Percentiles rank a stretch among this genome's conserved stretches.
Conservation (phyloP, 1,140 invertebrate genomes). For the Drosophila neocordata region DNA sequence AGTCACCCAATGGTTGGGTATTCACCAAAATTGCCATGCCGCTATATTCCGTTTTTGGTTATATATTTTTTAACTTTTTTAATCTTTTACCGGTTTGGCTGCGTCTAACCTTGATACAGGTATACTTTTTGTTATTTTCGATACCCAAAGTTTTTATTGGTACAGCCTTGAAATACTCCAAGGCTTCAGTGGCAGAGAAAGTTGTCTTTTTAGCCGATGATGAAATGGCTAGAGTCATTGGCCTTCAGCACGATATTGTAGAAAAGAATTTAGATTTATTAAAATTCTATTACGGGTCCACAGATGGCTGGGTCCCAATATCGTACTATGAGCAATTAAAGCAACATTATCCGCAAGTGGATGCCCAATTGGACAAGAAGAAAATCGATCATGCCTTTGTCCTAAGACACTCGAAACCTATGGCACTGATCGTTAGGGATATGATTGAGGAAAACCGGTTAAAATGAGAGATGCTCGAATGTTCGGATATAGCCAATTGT, state of each 20-base stretch:
- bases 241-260: constrained; percentile 85
- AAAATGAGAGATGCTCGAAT: constrained; percentile 11
- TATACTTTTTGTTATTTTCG: constrained; percentile 84
- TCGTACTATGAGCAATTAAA: constrained; percentile 87
- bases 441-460: constrained; percentile 83
- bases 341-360: constrained; percentile 85
- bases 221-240: constrained; percentile 86
- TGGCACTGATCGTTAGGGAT: constrained; percentile 86
- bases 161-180: constrained; percentile 84
- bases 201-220: constrained; percentile 86
- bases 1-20: constrained; percentile 88
- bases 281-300: constrained; percentile 89
- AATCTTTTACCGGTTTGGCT: constrained; percentile 85
- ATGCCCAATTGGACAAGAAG: constrained; percentile 87
- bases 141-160: constrained; percentile 82
- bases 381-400: constrained; percentile 91
- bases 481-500: background rate
- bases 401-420: constrained; percentile 85
- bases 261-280: constrained; percentile 85
- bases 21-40: constrained; percentile 83
- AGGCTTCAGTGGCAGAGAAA: constrained; percentile 84
- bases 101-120: constrained; percentile 83
- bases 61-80: constrained; percentile 70
- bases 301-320: constrained; percentile 90
- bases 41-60: constrained; percentile 68